Base-by-base conservation (phyloP, 2,888 invertebrate genomes). In the Melanchra persicariae region DNA sequence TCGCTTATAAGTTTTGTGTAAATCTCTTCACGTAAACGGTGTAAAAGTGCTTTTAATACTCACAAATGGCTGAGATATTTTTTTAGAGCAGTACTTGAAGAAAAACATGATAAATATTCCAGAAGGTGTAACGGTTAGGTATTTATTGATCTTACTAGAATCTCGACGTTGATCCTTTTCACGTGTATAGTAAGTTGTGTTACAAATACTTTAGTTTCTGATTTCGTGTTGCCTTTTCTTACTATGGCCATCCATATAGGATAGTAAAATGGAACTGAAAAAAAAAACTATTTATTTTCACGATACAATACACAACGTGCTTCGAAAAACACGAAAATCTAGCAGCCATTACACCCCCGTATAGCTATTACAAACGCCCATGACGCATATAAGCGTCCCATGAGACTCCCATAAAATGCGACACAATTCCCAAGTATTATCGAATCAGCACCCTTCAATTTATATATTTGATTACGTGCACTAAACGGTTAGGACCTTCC, bases 401-500 rank as follows among this genome's bases (percentile, higher is more conserved):
- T 65, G 65, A 66, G 74, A 63, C 40, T 17, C 45, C 59, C 34
- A 71, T 68, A 76, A 77, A 70, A 76, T 24, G 65, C 55, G 62
- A 77, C 71, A 69, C 82, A 74, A 81, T 83, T 73, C 65, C 62
- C 58, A 71, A 69, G 79, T 79, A 81, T 82, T 81, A 86, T 85
- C 75, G 85, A 81, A 85, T 82, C 85, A 79, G 78, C 81, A 67
- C 79, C 74, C 70, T 81, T 72, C 81, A 86, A 88, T 87, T 86
- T 86, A 87, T 89, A 87, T 89, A 87, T 87, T 85, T 85, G 87
- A 89, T 89, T 87, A 79, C 87, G 87, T 85, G 84, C 85, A 84
- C 87, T 87, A 85, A 88, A 87, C 86, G 88, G 87, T 70, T 70
- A 59, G 70, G 67, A 80, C 83, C 85, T 86, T 85, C 81, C 83